phyloP scores from a whole-genome alignment of 2,888 invertebrate genomes.

The Automeris io region DNA sequence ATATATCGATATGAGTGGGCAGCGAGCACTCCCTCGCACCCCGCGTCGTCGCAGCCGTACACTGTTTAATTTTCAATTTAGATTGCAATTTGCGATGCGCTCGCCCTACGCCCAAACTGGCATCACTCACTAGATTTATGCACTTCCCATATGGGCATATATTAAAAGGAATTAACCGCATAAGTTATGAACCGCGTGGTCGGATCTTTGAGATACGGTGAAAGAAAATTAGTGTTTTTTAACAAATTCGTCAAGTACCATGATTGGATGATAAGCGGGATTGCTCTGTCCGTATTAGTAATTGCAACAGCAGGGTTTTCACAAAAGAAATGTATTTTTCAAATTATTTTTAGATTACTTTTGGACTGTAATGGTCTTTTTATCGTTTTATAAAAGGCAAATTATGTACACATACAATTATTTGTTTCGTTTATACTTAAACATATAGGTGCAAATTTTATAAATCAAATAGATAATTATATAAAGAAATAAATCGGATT shows the following conservation, averaged over 20 bases:
- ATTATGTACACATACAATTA: no score
- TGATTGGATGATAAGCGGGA: constrained; percentile 47
- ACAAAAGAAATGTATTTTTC: background rate
- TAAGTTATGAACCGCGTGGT: constrained; percentile 52
- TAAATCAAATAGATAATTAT: no score
- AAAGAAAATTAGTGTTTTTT: constrained; percentile 65
- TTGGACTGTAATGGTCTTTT: no score
- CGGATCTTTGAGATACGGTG: constrained; percentile 54
- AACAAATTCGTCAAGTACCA: constrained; percentile 51
- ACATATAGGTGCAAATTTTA: no score
- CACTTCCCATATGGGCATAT: constrained; percentile 49
- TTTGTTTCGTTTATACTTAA: no score
- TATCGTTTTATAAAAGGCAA: no score
- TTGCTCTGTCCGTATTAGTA: constrained; percentile 42
- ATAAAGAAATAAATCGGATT: no score
- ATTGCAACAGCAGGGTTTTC: constrained; percentile 15
- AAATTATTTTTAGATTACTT: no score
- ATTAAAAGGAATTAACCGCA: constrained; percentile 69
- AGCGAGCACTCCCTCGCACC: constrained; percentile 11
- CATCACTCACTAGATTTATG: constrained; percentile 73
- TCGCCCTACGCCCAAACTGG: constrained; percentile 65
- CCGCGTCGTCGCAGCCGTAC: constrained; percentile 19
- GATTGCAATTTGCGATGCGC: constrained; percentile 77
- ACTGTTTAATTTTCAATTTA: constrained; percentile 79
- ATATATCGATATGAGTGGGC: no score